Evolutionary conservation across 2,797 vertebrate genomes (phyloP), one percentile per base, ranked within the genome.

Genomic region (Syngnathus acus): DNA sequence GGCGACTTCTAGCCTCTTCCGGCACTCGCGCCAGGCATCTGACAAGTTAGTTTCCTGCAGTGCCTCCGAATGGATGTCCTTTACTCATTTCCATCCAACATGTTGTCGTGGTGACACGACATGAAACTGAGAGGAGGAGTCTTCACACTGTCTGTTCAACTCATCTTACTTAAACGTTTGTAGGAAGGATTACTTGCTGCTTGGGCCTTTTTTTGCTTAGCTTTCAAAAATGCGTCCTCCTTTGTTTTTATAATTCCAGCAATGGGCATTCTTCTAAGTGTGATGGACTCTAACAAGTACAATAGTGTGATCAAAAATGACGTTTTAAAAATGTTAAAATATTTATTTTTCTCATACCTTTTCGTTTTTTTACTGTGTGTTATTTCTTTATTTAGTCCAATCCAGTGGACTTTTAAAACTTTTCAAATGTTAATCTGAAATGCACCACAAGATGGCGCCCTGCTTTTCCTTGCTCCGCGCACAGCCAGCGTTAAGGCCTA

Each of bases 91-190:
- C 72, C 73, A 74, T 70, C 61, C 54, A 23, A 63, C 69, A 65
- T 57, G 42, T 68, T 64, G 64, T 69, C 21, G 5, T 48, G 69
- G 68, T 78, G 77, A 75, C 75, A 78, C 72, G 63, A 68, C 75
- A 78, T 73, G 63, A 68, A 81, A 70, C 68, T 37, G 59, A 84
- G 71, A 76, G 82, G 78, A 77, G 82, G 75, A 78, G 83, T 78
- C 77, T 78, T 76, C 1, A 14, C 64, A 32, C 32, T 65, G 67
- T 73, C 64, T 59, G 66, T 74, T 69, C 68, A 80, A 79, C 78
- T 88, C 72, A 89, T 87, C 84, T 83, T 81, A 81, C 73, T 86
- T 88, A 85, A 66, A 85, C 86, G 77, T 89, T 85, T 80, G 63
- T 65, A 54, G 23, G 79, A 64, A 55, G 80, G 86, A 88, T 89